Evolutionary conservation across 2,888 invertebrate genomes (phyloP).

Genomic region (Agrotis puta): DNA sequence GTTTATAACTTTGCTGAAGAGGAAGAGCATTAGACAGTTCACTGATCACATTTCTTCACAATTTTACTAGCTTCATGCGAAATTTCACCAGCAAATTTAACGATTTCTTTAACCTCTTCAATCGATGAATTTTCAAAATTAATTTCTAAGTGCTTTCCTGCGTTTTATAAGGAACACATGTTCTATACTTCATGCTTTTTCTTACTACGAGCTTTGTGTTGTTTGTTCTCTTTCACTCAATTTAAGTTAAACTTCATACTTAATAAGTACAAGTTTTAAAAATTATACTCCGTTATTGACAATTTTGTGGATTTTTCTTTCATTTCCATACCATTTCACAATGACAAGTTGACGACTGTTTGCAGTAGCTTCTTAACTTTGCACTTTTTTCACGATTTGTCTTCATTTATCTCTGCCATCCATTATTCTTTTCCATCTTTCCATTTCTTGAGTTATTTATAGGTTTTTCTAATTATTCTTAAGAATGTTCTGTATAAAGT

Average conservation of each 20-base stretch:
- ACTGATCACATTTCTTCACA: not conserved
- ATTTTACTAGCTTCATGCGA: too few relatives aligned
- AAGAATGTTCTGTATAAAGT: constrained; percentile 22
- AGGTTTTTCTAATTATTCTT: constrained; percentile 49
- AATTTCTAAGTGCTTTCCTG: not conserved
- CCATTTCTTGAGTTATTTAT: constrained; percentile 51
- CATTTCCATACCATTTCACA: constrained; percentile 18
- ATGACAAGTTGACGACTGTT: constrained; percentile 6
- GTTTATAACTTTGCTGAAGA: not conserved
- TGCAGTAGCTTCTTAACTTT: constrained; percentile 42
- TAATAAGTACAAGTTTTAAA: not conserved
- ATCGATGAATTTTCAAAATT: not conserved
- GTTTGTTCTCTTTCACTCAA: not conserved
- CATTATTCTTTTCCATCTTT: constrained; percentile 53
- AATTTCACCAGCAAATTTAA: too few relatives aligned
- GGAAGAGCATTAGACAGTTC: not conserved
- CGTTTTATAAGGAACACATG: not conserved
- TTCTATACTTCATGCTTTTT: too few relatives aligned
- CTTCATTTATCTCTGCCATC: constrained; percentile 57
- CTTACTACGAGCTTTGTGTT: not conserved
- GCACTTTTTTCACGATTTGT: constrained; percentile 41
- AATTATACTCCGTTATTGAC: not conserved
- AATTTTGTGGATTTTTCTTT: constrained; percentile 9
- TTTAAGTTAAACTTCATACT: too few relatives aligned
- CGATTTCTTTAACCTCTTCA: not conserved